Evolutionary conservation across 2,888 invertebrate species (phyloP), one percentile per base, ranked within the genome.

Genomic region (Orchesellides sinensis): DNA sequence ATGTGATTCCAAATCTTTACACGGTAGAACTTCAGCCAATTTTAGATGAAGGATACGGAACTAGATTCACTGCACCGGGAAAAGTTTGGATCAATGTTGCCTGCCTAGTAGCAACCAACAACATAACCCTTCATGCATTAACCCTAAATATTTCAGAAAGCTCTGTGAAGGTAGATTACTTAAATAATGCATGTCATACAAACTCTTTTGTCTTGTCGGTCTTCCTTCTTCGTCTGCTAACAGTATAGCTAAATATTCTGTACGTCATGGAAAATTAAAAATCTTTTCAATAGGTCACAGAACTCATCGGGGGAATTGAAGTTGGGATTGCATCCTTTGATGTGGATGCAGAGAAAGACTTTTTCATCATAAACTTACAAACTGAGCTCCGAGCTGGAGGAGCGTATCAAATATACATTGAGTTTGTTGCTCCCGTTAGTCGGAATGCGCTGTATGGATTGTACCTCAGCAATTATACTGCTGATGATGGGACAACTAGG

Each of bases 31-130:
- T 86, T 47, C 84, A 81, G 17, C 83, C 84, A 0, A 83, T 84
- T 27, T 35, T 86, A 21, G 79, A 84, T 40, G 59, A 61, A 17
- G 79, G 75, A 3, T 23, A 70, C 10, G 85, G 70, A 10, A 25
- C 49, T 0, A 59, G 29, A 49, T 87, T 85, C 59, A 86, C 85
- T n/a, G 81, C 82, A 17, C 85, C 86, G 1, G 85, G 85, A 17
- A 84, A 69, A 47, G 82, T 86, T 10, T 21, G 27, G 29, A 87
- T 87, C 21, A 73, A 63, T 17, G 65, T 78, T 0, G 14, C 35
- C n/a, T 83, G 81, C 17, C 10, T 49, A 1, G 0, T 29, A 1
- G 19, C 40, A 14, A 74, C 83, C 0, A 74, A 12, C 5, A 68
- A 59, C 14, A 65, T 86, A 10, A 73, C 75, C 1, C 40, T 85